phyloP scores from a whole-genome alignment of 2,888 invertebrate genomes.

The Rhopalosiphum nymphaeae region DNA sequence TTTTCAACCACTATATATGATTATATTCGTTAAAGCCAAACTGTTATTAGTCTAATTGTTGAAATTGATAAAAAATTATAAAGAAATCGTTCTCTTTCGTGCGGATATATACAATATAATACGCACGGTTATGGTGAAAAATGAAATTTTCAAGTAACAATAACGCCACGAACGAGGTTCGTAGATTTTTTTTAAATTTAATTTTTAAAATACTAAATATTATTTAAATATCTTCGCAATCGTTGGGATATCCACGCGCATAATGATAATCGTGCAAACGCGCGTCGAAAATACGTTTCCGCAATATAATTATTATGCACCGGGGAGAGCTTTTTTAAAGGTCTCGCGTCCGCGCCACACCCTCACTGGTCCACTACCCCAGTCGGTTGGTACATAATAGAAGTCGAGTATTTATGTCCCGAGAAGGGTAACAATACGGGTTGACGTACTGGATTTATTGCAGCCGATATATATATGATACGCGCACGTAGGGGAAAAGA shows the following conservation, averaged over 20 bases:
- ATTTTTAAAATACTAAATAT: neutral
- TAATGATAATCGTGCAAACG: neutral
- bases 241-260: neutral
- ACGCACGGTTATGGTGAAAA: neutral
- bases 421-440: slow-evolving; percentile 28
- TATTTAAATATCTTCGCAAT: neutral
- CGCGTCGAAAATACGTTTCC: slow-evolving; percentile 34
- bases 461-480: neutral
- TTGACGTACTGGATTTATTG: slow-evolving; percentile 57
- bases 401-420: slow-evolving; percentile 33
- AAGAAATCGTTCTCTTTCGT: neutral
- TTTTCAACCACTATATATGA: neutral
- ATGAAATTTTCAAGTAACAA: neutral
- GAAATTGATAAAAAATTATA: neutral
- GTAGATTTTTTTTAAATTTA: neutral
- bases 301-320: slow-evolving; percentile 40
- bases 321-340: slow-evolving; percentile 4
- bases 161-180: neutral
- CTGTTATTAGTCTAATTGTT: neutral
- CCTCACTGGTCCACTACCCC: neutral
- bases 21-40: neutral
- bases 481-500: neutral
- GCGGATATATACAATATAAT: neutral
- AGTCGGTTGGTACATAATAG: neutral
- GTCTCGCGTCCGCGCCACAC: neutral